Evolutionary conservation across 2,888 invertebrate genomes (phyloP), one percentile per base, ranked within the genome.

Genomic region (Drosophila prolongata): DNA sequence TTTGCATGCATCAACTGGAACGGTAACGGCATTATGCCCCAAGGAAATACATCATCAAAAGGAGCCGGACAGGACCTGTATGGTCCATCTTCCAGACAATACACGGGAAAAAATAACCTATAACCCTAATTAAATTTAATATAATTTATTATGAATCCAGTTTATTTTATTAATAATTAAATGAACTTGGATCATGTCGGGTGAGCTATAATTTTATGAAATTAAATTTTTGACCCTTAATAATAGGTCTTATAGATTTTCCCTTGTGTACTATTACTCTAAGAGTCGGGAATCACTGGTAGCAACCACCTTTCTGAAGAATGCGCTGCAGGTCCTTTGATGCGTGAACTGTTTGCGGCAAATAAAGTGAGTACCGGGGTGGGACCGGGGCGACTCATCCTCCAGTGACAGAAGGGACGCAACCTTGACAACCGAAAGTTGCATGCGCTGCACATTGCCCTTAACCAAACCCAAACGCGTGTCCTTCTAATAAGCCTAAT

Each of bases 401-500:
- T 68, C 44, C 11, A 8, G 38, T 8, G 8, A 11, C 38, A 38
- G 16, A 24, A 38, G 68, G 38, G 53, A 53, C 35, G 34, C 72
- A 77, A 62, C 87, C 83, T 74, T 89, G 87, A 87, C 89, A 65
- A 80, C 87, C 80, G 19, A 68, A 68, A 69, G 54, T 69, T 74
- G 74, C 74, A 74, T 75, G 49, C 77, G 68, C 64, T 80, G 85
- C 81, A 87, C 84, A 79, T 82, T 65, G 76, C 76, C 72, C 40
- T 38, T 27, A 46, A 34, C 56, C 56, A 34, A 53, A 58, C 34
- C 38, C 35, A 62, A 85, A 54, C 85, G 78, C 89, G 85, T 85
- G 85, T 76, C 38, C 82, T 40, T 85, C 79, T 87, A 85, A 85
- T 85, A 85, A 89, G 89, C 82, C 78, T 89, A 85, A 85, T 89